phyloP scores from a whole-genome alignment of 2,113 vertebrate species.

The Trogon surrucura region DNA sequence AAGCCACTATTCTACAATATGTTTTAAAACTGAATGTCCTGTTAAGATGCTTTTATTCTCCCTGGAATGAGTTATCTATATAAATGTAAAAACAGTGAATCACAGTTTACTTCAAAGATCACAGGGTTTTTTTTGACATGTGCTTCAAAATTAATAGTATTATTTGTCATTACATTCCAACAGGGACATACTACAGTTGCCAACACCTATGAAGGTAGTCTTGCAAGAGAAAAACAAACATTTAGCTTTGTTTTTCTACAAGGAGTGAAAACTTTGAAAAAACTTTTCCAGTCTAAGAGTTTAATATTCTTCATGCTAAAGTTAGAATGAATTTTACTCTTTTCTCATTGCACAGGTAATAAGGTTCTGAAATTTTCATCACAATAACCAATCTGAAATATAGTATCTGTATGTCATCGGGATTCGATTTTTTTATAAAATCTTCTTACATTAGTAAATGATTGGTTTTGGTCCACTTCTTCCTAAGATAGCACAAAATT shows the following conservation, averaged over 20 bases:
- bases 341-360: background rate
- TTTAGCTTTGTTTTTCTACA: background rate
- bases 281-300: background rate
- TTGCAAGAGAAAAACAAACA: background rate
- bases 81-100: background rate
- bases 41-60: background rate
- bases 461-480: background rate
- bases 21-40: background rate
- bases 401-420: accelerated
- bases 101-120: background rate
- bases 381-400: background rate
- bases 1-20: background rate
- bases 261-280: background rate
- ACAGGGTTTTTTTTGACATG: background rate
- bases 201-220: background rate
- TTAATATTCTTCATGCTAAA: background rate
- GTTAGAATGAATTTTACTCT: background rate
- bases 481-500: background rate
- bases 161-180: background rate
- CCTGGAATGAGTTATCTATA: background rate
- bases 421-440: background rate
- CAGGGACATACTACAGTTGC: background rate
- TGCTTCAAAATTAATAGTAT: background rate
- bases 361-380: background rate
- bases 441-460: background rate